phyloP scores from a whole-genome alignment of 2,113 vertebrate species.

The Silurus asotus region DNA sequence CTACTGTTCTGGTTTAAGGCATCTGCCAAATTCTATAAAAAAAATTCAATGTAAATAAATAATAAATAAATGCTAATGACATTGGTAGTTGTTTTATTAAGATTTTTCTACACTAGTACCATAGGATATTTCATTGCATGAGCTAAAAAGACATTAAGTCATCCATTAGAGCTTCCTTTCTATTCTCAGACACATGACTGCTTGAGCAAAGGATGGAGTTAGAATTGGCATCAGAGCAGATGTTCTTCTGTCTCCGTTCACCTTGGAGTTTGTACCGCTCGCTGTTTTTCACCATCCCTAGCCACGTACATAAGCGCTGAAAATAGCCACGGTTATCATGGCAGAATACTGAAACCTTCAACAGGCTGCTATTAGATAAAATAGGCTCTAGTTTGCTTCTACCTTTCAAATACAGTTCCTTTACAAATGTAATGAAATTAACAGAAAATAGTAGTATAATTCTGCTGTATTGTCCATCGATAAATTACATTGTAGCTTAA shows the following conservation, averaged over 20 bases:
- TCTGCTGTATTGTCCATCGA: background rate
- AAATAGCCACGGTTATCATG: conserved; percentile 63
- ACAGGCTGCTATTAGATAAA: background rate
- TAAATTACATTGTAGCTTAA: background rate
- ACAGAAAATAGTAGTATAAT: background rate
- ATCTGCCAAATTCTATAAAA: background rate
- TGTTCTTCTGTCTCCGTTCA: conserved; percentile 56
- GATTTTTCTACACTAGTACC: background rate
- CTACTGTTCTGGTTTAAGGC: too few relatives aligned
- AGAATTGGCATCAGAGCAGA: conserved; percentile 51
- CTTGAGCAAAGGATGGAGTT: conserved; percentile 13
- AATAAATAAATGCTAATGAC: background rate
- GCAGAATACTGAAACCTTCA: background rate
- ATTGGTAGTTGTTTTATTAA: background rate
- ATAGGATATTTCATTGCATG: background rate
- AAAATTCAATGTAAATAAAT: background rate
- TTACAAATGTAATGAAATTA: background rate
- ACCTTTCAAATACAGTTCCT: background rate
- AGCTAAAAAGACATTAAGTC: background rate
- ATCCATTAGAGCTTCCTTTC: background rate
- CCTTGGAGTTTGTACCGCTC: conserved; percentile 67
- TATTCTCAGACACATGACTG: conserved; percentile 46
- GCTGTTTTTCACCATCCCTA: conserved; percentile 60
- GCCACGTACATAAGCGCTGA: conserved; percentile 57
- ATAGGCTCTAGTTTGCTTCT: background rate